Conservation (phyloP, 37 sponge, comb jelly and placozoan genomes). For the Ianthella basta region DNA sequence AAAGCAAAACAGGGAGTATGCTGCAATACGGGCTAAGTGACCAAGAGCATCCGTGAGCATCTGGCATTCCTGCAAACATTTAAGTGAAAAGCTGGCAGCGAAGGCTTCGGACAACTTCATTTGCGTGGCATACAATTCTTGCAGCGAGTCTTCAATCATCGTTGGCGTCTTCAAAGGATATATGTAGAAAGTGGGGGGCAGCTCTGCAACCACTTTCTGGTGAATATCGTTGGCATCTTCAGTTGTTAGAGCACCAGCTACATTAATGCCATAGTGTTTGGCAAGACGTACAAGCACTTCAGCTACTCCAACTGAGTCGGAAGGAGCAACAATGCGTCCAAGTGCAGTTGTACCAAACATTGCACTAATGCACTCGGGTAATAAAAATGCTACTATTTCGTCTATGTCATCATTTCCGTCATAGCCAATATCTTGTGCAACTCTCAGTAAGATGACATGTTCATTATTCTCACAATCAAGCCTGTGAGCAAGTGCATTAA, state of each 20-base stretch:
- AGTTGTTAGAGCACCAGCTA: background rate
- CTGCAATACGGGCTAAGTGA: conserved; percentile 38
- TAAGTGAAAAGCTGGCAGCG: background rate
- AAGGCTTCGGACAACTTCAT: background rate
- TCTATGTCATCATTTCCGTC: no score
- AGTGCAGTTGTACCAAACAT: no score
- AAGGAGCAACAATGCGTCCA: no score
- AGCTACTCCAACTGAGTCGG: no score
- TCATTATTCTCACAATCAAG: no score
- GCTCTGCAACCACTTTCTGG: background rate
- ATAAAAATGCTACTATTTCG: no score
- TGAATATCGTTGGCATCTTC: background rate
- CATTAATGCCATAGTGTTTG: no score
- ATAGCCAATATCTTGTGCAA: no score
- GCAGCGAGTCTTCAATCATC: background rate
- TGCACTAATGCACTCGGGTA: no score
- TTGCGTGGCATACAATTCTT: background rate
- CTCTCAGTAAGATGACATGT: no score
- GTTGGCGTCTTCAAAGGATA: background rate
- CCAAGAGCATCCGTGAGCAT: background rate
- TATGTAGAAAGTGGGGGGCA: background rate
- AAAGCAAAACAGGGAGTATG: conserved; percentile 53
- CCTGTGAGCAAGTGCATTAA: no score
- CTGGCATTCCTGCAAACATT: background rate
- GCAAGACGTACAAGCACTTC: background rate